Percentiles rank a stretch among this genome's conserved stretches.
phyloP scores from a whole-genome alignment of 2,888 invertebrate species.

The Cantharis lateralis region DNA sequence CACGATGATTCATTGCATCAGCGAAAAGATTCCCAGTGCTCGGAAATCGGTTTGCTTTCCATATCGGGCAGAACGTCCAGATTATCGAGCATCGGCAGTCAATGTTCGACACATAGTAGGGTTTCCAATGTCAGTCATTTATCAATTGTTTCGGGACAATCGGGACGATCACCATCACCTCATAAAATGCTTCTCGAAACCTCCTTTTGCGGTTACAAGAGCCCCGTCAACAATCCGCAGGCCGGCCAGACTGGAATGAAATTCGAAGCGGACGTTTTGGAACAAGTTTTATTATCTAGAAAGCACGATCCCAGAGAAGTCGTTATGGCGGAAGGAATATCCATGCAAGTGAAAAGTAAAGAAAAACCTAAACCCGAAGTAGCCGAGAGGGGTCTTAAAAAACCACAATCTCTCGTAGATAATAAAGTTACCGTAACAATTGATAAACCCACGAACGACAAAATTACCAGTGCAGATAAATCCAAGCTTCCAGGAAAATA shows the following conservation, averaged over 20 bases:
- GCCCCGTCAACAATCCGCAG: constrained; percentile 54
- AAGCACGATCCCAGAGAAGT: constrained; percentile 69
- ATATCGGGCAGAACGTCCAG: constrained; percentile 82
- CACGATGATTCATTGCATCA: constrained; percentile 50
- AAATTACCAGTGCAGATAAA: constrained; percentile 31
- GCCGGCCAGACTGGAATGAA: constrained; percentile 45
- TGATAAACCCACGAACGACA: constrained; percentile 42
- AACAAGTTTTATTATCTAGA: constrained; percentile 62
- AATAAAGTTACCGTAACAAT: constrained; percentile 49
- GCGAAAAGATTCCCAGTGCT: constrained; percentile 63
- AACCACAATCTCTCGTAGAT: constrained; percentile 11
- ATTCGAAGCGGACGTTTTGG: constrained; percentile 57
- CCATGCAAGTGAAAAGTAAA: constrained; percentile 48
- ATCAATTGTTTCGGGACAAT: constrained; percentile 62
- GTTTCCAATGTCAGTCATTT: constrained; percentile 61
- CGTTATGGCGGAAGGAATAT: constrained; percentile 66
- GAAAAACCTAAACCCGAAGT: constrained; percentile 8
- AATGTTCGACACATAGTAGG: constrained; percentile 60
- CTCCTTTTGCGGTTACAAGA: constrained; percentile 87
- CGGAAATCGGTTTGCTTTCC: constrained; percentile 75
- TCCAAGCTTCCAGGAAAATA: constrained; percentile 48
- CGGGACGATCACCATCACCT: constrained; percentile 72
- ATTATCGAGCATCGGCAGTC: constrained; percentile 80
- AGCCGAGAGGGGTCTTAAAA: constrained; percentile 12
- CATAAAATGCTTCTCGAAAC: constrained; percentile 89